Evolutionary conservation across 2,888 invertebrate species (phyloP), one percentile per base, ranked within the genome.

Genomic region (Eucera pruinosa): DNA sequence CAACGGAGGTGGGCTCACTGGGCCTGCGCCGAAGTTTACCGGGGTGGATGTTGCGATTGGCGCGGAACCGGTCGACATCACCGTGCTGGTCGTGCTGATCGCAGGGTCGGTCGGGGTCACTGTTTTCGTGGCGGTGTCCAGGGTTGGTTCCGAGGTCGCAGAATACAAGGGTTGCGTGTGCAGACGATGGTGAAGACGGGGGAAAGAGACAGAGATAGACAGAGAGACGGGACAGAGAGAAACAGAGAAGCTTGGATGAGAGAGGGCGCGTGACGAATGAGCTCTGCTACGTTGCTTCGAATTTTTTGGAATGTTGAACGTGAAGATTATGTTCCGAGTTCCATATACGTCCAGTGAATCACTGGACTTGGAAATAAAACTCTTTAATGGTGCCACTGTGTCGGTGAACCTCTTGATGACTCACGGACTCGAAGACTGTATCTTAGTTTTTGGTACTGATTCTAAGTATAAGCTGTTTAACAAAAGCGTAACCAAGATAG

Each of bases 41-140:
- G 91, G 90, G 25, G 91, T 90, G 50, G 89, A 91, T 23, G 90
- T 91, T 54, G 91, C 89, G 68, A 91, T 89, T 39, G 91, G 90
- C 33, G 89, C 81, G 62, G 91, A 89, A 55, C 87, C 85, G 67
- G 87, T 83, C 39, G 90, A 93, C 87, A 94, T 94, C 83, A 94
- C 94, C 93, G 89, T 86, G 78, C 88, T 89, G 69, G 88, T 86
- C 78, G 88, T 86, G 76, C 86, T 85, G 75, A 84, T 81, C 78
- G 86, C 85, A 47, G 85, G 74, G 61, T 87, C 87, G 82, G 82
- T 87, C 70, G 89, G 88, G 67, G 86, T 90, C 78, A 86, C 88
- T 89, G 86, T 81, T 84, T 36, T 36, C 23, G 25, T 39, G 23
- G 48, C n/a, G 23, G 47, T 15, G 36, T 39, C 48, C 41, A 62